phyloP scores from a whole-genome alignment of 2,797 vertebrate species.

The Psittacula echo region DNA sequence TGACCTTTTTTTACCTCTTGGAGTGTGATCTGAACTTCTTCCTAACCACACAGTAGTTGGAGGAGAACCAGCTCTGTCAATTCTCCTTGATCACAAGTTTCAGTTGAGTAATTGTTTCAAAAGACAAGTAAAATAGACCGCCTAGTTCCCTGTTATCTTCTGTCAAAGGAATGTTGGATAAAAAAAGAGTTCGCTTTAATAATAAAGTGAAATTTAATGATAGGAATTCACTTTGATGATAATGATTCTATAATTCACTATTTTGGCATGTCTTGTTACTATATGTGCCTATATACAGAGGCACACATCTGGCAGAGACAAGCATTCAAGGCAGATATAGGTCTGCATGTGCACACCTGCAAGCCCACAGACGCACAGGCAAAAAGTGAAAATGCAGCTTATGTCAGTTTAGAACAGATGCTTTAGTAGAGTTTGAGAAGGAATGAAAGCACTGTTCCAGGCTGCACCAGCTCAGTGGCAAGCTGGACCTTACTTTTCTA shows the following conservation, averaged over 20 bases:
- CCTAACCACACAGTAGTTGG: not conserved
- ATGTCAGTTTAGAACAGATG: not conserved
- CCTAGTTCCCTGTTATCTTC: not conserved
- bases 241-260: not conserved
- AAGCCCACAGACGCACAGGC: not conserved
- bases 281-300: accelerated
- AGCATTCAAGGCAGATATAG: not conserved
- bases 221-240: not conserved
- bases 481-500: not conserved
- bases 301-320: not conserved
- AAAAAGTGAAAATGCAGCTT: not conserved
- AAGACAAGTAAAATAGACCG: not conserved
- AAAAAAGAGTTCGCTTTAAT: not conserved
- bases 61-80: not conserved
- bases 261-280: not conserved
- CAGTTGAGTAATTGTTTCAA: not conserved
- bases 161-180: not conserved
- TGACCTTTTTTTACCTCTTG: not conserved
- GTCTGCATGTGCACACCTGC: not conserved
- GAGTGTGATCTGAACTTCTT: not conserved
- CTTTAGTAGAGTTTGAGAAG: not conserved
- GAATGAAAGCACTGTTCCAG: not conserved
- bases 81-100: not conserved
- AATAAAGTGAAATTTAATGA: not conserved
- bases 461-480: not conserved